Base-by-base conservation (phyloP, 53 echinoderm and acorn worm genomes). In the Henricia sp. region DNA sequence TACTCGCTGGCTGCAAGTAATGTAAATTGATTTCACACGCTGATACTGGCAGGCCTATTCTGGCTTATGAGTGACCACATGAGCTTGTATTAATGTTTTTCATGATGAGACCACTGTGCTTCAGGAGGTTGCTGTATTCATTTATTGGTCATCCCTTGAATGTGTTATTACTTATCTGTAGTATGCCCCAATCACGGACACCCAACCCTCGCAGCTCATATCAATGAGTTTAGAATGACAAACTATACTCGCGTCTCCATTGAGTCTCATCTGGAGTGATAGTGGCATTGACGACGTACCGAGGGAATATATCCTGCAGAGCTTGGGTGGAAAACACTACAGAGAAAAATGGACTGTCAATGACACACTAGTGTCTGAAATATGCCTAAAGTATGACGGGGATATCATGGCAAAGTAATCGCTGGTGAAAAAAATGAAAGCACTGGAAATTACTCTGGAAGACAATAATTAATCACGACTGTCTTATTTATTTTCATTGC, bases 21-120 rank as follows among this genome's bases (percentile, higher is more conserved):
- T 67, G 67, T 39, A 67, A 67, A 67, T 67, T 29, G 39, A 38
- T 17, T n/a, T 38, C 67, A 17, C 39, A 30, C 38, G 3, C 4
- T 67, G 37, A 67, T 39, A n/a, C 37, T 67, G 67, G 67, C 39
- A 37, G 67, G 6, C 67, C 67, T 38, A n/a, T n/a, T n/a, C n/a
- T n/a, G n/a, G n/a, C n/a, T n/a, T n/a, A n/a, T n/a, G n/a, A n/a
- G n/a, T n/a, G n/a, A n/a, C n/a, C n/a, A n/a, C n/a, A n/a, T n/a
- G n/a, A n/a, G n/a, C n/a, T n/a, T n/a, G n/a, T n/a, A n/a, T n/a
- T n/a, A n/a, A n/a, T n/a, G n/a, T n/a, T n/a, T n/a, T n/a, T n/a
- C n/a, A n/a, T n/a, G n/a, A n/a, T n/a, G n/a, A n/a, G n/a, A n/a
- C n/a, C n/a, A n/a, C n/a, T n/a, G 13, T 29, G 14, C 23, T 30